These are phyloP conservation scores for Entomyzon cyanotis DNA, from an alignment of 2,113 vertebrate genomes.

Conservation along the genomic window DNA sequence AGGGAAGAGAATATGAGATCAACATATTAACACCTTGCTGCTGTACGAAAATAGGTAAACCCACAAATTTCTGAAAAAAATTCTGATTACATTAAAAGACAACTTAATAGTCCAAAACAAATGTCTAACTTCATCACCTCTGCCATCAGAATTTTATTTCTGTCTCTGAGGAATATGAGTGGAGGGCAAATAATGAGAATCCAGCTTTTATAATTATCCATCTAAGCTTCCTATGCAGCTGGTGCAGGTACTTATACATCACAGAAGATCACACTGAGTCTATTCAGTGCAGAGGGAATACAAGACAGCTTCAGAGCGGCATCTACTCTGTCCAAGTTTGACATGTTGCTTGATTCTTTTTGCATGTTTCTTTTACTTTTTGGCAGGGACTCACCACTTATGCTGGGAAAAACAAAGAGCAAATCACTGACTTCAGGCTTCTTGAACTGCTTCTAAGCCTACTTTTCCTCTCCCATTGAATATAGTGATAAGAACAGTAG, in stretches of 20 bases:
- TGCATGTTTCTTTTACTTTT: background rate
- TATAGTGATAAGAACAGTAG: background rate
- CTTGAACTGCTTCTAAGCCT: background rate
- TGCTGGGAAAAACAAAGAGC: background rate
- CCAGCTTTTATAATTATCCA: background rate
- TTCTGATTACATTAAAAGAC: background rate
- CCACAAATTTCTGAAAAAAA: background rate
- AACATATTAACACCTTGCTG: background rate
- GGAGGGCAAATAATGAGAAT: background rate
- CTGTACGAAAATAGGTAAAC: background rate
- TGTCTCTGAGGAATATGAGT: background rate
- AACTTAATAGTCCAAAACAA: background rate
- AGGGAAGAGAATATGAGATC: background rate
- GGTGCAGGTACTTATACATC: background rate
- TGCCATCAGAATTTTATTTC: background rate
- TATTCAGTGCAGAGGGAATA: background rate
- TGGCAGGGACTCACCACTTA: background rate
- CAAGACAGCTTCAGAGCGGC: background rate
- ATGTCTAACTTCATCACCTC: background rate
- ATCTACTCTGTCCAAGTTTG: background rate
- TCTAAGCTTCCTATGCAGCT: background rate
- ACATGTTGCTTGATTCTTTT: background rate
- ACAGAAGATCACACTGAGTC: background rate
- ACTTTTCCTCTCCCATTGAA: background rate
- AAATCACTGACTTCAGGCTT: background rate